Base-by-base conservation (phyloP, 2,888 invertebrate genomes). In the Hirtodrosophila alboralis region DNA sequence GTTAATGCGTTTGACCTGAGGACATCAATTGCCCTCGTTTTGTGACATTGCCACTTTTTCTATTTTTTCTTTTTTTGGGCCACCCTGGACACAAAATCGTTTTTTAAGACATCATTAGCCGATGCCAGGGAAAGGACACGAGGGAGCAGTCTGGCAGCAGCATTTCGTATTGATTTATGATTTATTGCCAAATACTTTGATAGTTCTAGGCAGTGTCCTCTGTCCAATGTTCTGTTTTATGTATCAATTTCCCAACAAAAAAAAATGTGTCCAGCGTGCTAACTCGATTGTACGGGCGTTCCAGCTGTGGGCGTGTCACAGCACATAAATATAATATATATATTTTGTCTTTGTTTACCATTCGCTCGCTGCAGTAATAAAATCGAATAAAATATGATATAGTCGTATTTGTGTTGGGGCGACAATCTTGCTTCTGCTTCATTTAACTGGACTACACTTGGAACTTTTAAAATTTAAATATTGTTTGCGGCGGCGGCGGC, bases 401-500 rank as follows among this genome's bases (percentile, higher is more conserved):
- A 44, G 4, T 4, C 6, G 9, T 23, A 14, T 67, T 48, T 48
- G 16, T 47, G 49, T 26, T 53, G 62, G 33, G 45, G 58, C 78
- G 76, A 86, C 89, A 88, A 88, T 88, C 88, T 88, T 89, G 89
- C 88, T 88, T 89, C 89, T 88, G 84, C 81, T 88, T 89, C 89
- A 88, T 88, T 88, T 87, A 88, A 87, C 89, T 81, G 80, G 59
- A 5, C 5, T 75, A 77, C 80, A 81, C 40, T 79, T 44, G 58
- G 31, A 68, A 86, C 60, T 76, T 86, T 86, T 63, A 68, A 86
- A 77, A 83, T 86, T 81, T 70, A 86, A 86, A 83, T 86, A 83
- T 83, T 86, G 81, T 83, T 83, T 78, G 78, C 58, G 68, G 56
- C 58, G 58, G 37, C 59, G 75, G 78, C 58, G 68, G 56, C 58